Conservation (phyloP, 2,797 vertebrate genomes). For the Poecile montanus region DNA sequence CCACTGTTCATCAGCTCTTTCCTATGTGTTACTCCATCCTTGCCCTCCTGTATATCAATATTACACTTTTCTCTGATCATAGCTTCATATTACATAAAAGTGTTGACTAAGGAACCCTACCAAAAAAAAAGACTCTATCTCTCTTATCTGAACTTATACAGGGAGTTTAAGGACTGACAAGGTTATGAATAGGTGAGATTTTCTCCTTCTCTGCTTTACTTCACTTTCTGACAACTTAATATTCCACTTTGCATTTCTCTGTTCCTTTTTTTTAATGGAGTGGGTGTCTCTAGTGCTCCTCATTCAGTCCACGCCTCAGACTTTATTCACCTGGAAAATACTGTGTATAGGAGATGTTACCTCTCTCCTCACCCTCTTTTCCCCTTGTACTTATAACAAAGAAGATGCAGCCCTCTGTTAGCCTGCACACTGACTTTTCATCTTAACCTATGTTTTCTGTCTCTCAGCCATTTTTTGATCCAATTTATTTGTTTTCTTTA, state of each 20-base stretch:
- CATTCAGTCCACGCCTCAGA: neutral
- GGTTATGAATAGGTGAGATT: neutral
- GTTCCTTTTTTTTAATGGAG: neutral
- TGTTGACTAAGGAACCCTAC: neutral
- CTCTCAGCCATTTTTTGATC: constrained; percentile 21
- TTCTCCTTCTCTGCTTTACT: neutral
- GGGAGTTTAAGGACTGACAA: neutral
- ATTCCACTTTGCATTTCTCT: neutral
- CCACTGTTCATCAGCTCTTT: neutral
- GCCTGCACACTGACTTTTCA: neutral
- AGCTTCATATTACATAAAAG: neutral
- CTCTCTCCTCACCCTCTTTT: neutral
- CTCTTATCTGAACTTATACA: neutral
- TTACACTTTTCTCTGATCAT: neutral
- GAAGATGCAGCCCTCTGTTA: neutral
- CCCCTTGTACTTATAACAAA: neutral
- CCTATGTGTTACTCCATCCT: neutral
- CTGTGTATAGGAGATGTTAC: neutral
- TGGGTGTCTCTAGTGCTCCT: neutral
- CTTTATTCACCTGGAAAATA: neutral
- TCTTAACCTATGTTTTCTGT: neutral
- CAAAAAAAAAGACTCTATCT: neutral
- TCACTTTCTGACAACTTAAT: neutral
- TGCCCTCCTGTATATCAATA: neutral
- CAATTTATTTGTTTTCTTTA: neutral